Evolutionary conservation across 2,888 invertebrate genomes (phyloP), one percentile per base, ranked within the genome.

Genomic region (Drosophila cognata): DNA sequence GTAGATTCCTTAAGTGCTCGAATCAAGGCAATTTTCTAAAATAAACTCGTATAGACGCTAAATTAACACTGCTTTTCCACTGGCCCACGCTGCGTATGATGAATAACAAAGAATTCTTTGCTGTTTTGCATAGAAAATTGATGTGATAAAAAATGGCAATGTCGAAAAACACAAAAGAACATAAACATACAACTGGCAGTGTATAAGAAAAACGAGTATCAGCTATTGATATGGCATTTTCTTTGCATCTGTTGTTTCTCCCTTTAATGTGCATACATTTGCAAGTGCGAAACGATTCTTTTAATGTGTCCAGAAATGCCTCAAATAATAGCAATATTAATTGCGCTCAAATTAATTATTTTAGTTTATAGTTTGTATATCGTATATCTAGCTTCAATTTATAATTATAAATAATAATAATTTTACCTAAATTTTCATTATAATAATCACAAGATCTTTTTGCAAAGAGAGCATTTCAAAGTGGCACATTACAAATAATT

Each of bases 1-100:
- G 38, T 36, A 48, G 63, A 63, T 70, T 21, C 21, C 65, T 58
- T 55, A 79, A 78, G 77, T 78, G 62, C 28, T 60, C n/a, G 41
- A 51, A 76, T 35, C 50, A 35, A 60, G 43, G 64, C 48, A 75
- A 50, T 58, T 58, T 67, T 52, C 41, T 3, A 31, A 62, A 63
- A 65, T 57, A 53, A 71, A 68, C 61, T 50, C n/a, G 33, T 21
- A 46, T 2, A 62, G 62, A 51, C 72, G 50, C 48, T 73, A 48
- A 64, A 52, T 79, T 59, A 46, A 67, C 61, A 68, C 51, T 52
- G 52, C 21, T 53, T 36, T 55, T 56, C 11, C 13, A 8, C n/a
- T 48, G 66, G 58, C 68, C 48, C 81, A 71, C 68, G 79, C 77
- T 68, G 81, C 66, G 81, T 74, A 81, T 81, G 81, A 81, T 77